Conservation (phyloP, 2,113 vertebrate species). For the Macroglossus sobrinus region DNA sequence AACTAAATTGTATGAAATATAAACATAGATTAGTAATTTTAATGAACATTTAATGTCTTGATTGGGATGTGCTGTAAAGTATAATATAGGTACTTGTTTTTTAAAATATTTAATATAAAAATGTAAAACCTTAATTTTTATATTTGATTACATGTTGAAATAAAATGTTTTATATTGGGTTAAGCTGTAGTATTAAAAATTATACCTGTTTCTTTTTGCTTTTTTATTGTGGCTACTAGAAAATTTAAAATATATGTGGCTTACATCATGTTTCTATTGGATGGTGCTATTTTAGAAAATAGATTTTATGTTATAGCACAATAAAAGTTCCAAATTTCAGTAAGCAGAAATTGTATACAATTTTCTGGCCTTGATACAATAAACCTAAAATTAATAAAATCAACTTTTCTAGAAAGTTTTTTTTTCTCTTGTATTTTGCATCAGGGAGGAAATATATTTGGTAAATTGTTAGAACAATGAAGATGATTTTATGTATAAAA, state of each 20-base stretch:
- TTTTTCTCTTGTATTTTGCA: background rate
- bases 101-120: background rate
- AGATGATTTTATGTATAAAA: background rate
- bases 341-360: constrained; percentile 6
- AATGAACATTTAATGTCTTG: background rate
- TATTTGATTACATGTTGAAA: background rate
- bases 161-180: background rate
- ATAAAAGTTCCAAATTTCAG: background rate
- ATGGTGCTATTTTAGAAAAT: background rate
- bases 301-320: background rate
- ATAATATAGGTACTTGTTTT: background rate
- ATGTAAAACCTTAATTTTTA: background rate
- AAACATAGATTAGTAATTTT: background rate
- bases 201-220: background rate
- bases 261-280: background rate
- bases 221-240: background rate
- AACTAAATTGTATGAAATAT: constrained; percentile 12
- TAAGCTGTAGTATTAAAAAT: background rate
- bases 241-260: background rate
- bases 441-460: background rate
- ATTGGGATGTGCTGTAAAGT: background rate
- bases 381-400: constrained; percentile 7
- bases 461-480: background rate
- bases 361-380: constrained; percentile 14
- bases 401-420: background rate